Evolutionary conservation across 2,113 vertebrate species (phyloP).

Genomic region (Tyrannus savana): DNA sequence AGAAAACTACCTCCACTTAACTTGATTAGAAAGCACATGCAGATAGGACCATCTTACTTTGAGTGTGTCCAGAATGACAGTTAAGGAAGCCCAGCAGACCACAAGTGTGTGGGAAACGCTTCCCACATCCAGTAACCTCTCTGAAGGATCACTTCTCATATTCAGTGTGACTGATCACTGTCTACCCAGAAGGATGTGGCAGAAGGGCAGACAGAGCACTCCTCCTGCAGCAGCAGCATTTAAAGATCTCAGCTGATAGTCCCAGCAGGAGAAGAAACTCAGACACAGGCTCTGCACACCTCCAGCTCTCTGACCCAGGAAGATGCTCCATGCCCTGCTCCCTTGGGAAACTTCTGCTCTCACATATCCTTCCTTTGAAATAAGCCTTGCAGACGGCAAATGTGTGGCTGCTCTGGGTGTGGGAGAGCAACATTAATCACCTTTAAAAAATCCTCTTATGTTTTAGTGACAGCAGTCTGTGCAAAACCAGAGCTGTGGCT

Average conservation of each 20-base stretch:
- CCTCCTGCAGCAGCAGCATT: not conserved
- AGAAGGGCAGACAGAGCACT: not conserved
- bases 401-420: accelerated
- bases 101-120: accelerated
- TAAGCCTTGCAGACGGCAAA: accelerated
- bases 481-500: not conserved
- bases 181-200: not conserved
- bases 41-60: not conserved
- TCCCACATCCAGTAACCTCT: not conserved
- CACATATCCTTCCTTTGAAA: not conserved
- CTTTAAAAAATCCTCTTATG: not conserved
- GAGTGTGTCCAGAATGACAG: not conserved
- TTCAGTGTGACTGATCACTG: not conserved
- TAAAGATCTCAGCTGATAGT: not conserved
- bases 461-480: not conserved
- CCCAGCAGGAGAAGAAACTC: not conserved
- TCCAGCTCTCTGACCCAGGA: not conserved
- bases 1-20: not conserved
- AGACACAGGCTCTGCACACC: accelerated
- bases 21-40: not conserved
- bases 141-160: not conserved
- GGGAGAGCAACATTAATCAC: not conserved
- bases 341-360: not conserved
- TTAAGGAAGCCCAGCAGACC: not conserved
- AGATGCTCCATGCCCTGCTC: not conserved